Evolutionary conservation across 2,888 invertebrate genomes (phyloP).

Genomic region (Drosophila mercatorum): DNA sequence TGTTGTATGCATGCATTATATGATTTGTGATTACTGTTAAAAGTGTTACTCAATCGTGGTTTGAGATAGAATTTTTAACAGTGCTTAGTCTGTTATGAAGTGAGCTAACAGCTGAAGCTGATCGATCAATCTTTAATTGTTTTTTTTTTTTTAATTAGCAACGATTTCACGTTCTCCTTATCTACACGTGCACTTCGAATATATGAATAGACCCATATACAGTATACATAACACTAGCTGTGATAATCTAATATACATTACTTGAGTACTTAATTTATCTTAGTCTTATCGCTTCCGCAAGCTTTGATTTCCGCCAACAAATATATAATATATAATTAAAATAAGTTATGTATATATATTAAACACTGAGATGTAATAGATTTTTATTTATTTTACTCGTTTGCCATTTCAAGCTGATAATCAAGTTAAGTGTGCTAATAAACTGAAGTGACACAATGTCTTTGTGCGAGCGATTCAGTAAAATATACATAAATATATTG

Average conservation of each 20-base stretch:
- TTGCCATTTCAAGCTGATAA: slow-evolving; percentile 44
- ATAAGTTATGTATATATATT: not conserved
- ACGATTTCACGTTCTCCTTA: not conserved
- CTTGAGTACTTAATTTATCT: not conserved
- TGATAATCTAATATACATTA: not conserved
- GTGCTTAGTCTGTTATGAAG: not conserved
- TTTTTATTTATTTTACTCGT: slow-evolving; percentile 10
- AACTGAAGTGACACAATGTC: slow-evolving; percentile 76
- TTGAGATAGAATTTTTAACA: too few relatives aligned
- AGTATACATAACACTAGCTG: not conserved
- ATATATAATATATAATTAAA: not conserved
- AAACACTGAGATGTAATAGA: slow-evolving; percentile 15
- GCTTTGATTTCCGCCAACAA: not conserved
- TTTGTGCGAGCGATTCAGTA: slow-evolving; percentile 19
- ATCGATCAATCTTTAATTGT: not conserved
- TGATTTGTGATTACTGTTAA: too few relatives aligned
- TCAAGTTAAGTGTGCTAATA: slow-evolving; percentile 63
- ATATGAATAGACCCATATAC: not conserved
- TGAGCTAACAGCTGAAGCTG: not conserved
- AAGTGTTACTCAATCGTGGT: too few relatives aligned
- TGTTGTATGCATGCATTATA: too few relatives aligned
- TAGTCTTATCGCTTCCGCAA: not conserved
- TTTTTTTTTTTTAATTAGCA: not conserved
- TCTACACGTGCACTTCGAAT: not conserved
- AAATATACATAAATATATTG: not conserved